Conservation (phyloP, 2,113 vertebrate genomes). For the Amblyornis subalaris region DNA sequence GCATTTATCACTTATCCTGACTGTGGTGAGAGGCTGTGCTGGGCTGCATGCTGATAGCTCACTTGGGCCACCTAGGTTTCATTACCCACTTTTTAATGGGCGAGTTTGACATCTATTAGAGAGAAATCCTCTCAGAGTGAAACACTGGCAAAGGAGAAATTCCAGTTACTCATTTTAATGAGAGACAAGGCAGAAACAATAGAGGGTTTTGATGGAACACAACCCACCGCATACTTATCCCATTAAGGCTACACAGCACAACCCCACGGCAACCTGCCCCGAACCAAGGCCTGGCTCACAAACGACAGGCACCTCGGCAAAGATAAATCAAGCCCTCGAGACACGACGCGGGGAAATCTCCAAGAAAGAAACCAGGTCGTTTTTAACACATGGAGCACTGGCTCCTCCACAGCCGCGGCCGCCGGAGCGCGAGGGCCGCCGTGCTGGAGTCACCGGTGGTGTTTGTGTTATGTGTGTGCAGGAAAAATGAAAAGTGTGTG, state of each 20-base stretch:
- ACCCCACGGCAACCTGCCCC: neutral
- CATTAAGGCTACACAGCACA: neutral
- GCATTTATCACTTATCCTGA: constrained; percentile 56
- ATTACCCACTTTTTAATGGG: constrained; percentile 63
- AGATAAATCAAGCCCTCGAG: constrained; percentile 14
- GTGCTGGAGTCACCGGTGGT: neutral
- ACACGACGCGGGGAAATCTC: neutral
- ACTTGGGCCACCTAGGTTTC: constrained; percentile 61
- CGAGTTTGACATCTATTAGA: constrained; percentile 55
- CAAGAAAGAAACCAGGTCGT: neutral
- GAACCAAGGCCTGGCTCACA: neutral
- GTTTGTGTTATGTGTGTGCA: neutral
- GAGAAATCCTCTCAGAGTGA: constrained; percentile 58
- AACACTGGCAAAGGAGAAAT: constrained; percentile 43
- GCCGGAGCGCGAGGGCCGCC: accelerated
- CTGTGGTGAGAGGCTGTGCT: constrained; percentile 15
- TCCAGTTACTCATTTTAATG: constrained; percentile 64
- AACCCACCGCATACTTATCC: constrained; percentile 1
- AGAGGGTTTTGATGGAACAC: constrained; percentile 16
- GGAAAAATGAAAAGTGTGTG: neutral
- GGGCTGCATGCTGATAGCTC: constrained; percentile 59
- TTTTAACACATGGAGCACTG: neutral
- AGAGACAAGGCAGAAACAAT: constrained; percentile 56
- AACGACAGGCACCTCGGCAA: neutral
- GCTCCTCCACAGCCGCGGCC: neutral